phyloP scores from a whole-genome alignment of 1,140 invertebrate species.

The Paralvinella palmiformis region DNA sequence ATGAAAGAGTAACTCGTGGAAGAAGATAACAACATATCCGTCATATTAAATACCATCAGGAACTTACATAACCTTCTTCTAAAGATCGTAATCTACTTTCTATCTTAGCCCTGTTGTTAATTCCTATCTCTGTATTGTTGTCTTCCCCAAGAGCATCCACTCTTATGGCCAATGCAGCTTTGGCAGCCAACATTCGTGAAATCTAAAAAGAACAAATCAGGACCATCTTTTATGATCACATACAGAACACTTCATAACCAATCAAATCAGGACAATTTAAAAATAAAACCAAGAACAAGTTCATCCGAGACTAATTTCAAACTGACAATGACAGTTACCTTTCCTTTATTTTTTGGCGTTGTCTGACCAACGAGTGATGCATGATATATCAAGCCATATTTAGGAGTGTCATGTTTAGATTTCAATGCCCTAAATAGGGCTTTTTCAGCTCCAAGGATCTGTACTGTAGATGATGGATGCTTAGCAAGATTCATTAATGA shows the following conservation, averaged over 20 bases:
- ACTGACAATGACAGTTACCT: constrained; percentile 59
- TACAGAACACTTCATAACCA: too few species aligned
- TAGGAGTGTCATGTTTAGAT: constrained; percentile 95
- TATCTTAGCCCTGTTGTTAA: constrained; percentile 79
- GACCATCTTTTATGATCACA: background rate
- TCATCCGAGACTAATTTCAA: background rate
- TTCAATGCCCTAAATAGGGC: constrained; percentile 94
- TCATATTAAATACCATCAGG: too few species aligned
- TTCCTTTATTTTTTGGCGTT: constrained; percentile 81
- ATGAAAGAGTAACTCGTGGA: too few species aligned
- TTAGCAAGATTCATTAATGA: constrained; percentile 95
- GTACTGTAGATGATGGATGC: constrained; percentile 95
- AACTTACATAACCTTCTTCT: constrained; percentile 62
- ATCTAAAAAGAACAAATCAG: constrained; percentile 59
- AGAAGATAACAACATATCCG: too few species aligned
- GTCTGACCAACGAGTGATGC: constrained; percentile 85
- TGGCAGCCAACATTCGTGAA: constrained; percentile 93
- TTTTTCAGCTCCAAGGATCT: constrained; percentile 97
- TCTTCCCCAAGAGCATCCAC: constrained; percentile 97
- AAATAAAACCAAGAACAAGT: background rate
- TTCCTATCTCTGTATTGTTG: constrained; percentile 67
- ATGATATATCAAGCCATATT: constrained; percentile 98
- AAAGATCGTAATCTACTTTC: constrained; percentile 69
- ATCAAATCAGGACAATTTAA: too few species aligned
- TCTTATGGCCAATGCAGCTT: constrained; percentile 84